Conservation (phyloP, 2,113 vertebrate genomes). For the Lontra canadensis region DNA sequence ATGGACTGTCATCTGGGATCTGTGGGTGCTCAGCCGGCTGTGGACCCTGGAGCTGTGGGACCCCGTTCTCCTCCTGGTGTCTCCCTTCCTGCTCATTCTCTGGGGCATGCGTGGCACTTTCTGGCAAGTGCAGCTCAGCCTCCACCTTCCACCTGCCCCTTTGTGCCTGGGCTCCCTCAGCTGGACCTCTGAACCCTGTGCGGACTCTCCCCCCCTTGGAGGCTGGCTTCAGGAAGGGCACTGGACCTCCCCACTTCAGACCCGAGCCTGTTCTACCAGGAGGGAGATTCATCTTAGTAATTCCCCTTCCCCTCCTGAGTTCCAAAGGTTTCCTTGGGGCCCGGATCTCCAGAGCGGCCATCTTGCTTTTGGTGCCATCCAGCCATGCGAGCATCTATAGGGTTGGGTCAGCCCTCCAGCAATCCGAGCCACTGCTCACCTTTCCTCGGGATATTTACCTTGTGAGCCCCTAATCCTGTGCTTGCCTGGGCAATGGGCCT, state of each 20-base stretch:
- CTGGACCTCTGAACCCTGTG: background rate
- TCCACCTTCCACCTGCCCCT: fast-evolving
- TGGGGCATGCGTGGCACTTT: background rate
- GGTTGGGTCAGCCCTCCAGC: background rate
- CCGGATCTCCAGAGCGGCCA: background rate
- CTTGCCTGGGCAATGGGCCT: background rate
- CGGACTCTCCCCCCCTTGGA: background rate
- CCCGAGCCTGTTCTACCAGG: background rate
- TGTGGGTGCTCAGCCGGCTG: slow-evolving; percentile 68
- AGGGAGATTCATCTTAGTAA: background rate
- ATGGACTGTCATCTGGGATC: slow-evolving; percentile 58
- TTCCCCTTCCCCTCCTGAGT: background rate
- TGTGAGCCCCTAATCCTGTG: background rate
- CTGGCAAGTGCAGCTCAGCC: background rate
- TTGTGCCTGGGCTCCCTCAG: background rate
- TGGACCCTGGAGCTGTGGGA: background rate
- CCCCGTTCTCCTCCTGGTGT: background rate
- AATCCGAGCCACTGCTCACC: background rate
- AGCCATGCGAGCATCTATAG: background rate
- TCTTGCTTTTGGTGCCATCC: background rate
- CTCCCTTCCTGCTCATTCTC: background rate
- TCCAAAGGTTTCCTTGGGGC: background rate
- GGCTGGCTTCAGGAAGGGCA: background rate
- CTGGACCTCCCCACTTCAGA: background rate
- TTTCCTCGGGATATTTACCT: background rate